Evolutionary conservation across 2,888 invertebrate species (phyloP).

Genomic region (Melipona beecheii): DNA sequence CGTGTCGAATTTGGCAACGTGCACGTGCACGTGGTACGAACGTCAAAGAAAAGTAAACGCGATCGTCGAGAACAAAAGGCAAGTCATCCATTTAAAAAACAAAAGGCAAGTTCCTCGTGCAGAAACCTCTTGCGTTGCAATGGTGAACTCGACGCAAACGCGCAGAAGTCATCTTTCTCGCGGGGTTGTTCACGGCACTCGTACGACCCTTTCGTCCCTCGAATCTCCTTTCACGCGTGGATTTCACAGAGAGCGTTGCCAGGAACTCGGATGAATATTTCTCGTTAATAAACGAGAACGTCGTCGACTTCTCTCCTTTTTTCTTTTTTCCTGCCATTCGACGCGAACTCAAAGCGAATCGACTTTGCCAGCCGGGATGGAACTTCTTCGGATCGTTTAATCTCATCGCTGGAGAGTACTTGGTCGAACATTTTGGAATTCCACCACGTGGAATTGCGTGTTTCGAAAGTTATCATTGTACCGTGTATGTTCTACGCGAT

Average conservation of each 20-base stretch:
- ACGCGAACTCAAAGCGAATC: slow-evolving; percentile 11
- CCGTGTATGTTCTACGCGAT: not conserved
- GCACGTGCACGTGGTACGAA: no score
- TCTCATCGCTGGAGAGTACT: not conserved
- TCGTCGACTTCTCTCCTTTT: slow-evolving; percentile 27
- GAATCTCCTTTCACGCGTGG: slow-evolving; percentile 5
- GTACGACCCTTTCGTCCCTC: slow-evolving; percentile 8
- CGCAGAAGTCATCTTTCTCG: not conserved
- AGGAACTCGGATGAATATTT: slow-evolving; percentile 51
- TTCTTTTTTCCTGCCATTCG: slow-evolving; percentile 31
- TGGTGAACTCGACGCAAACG: not conserved
- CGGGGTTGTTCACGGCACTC: slow-evolving; percentile 11
- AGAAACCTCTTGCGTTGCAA: not conserved
- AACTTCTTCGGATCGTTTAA: slow-evolving; percentile 28
- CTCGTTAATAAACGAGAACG: slow-evolving; percentile 57
- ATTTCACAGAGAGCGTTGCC: not conserved
- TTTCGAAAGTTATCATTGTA: no score
- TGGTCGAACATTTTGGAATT: not conserved
- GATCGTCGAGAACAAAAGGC: no score
- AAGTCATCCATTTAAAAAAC: not conserved
- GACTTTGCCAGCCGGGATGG: not conserved
- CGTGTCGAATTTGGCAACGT: no score
- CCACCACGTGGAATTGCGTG: no score
- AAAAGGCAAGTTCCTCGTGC: not conserved
- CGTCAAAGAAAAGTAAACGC: no score